Base-by-base conservation (phyloP, 2,888 invertebrate genomes). In the Pollenia amentaria region DNA sequence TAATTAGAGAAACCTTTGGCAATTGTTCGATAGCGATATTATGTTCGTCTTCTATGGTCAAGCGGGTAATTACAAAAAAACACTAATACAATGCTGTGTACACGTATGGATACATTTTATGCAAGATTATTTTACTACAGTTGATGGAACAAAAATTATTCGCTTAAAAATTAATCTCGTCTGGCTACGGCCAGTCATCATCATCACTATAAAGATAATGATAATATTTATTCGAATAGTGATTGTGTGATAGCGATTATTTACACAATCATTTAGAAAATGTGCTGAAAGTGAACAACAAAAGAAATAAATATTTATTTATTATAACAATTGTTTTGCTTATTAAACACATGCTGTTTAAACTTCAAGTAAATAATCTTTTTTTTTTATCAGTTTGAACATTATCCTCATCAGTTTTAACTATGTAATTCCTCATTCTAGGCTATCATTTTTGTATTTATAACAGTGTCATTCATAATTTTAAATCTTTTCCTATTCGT, bases 311-410 rank as follows among this genome's bases (percentile, higher is more conserved):
- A 70, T 42, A 65, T 64, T 8, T 60, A 77, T 72, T 42, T 73
- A 60, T 57, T 46, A 80, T 51, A 81, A 65, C 65, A 70, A 85
- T 69, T 75, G 48, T 73, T 73, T 75, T 81, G 42, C 65, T 77
- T 72, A 75, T 67, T 73, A 67, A 75, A 76, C 60, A 64, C 72
- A 69, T 55, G 69, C 78, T 79, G 70, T 55, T 72, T 53, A 53
- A 65, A 14, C 44, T 67, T 18, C 16, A 55, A 46, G 18, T 51
- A 65, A 46, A 75, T 48, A 67, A 60, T 62, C 55, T 67, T 10
- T 60, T 42, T 21, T n/a, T 29, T 29, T 29, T 29, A 29, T 29
- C 29, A 29, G 29, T 29, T 29, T 29, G 29, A 29, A 29, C 29
- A 69, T 55, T 53, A 64, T 72, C 29, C 46, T 57, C 14, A 65